A percentile compares a stretch with the other conserved stretches of the same genome.
phyloP scores from a whole-genome alignment of 1,140 invertebrate species.

The Drosophila arawakana region DNA sequence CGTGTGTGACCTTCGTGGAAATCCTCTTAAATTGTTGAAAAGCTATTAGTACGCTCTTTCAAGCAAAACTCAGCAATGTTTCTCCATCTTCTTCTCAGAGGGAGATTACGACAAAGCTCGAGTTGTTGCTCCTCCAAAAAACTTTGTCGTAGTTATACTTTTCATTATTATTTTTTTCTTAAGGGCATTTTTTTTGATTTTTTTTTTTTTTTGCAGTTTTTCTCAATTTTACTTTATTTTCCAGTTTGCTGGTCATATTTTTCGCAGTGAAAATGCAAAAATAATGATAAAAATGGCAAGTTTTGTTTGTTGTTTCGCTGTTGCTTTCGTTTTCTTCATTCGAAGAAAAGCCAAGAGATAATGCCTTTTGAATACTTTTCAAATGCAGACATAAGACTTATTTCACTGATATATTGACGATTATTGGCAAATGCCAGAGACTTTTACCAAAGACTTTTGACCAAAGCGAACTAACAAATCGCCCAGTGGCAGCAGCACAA shows the following conservation, averaged over 20 bases:
- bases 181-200: neutral
- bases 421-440: slow-evolving; percentile 68
- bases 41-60: slow-evolving; percentile 32
- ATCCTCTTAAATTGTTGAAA: slow-evolving; percentile 20
- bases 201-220: slow-evolving; percentile 9
- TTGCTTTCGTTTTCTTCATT: neutral
- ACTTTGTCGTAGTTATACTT: slow-evolving; percentile 18
- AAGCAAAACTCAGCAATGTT: slow-evolving; percentile 2
- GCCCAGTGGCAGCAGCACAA: slow-evolving; percentile 21
- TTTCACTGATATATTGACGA: slow-evolving; percentile 76
- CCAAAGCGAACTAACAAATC: slow-evolving; percentile 55
- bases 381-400: slow-evolving; percentile 56
- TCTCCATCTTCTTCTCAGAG: neutral
- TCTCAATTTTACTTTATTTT: slow-evolving; percentile 33
- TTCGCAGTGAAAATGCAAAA: slow-evolving; percentile 40
- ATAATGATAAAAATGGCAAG: slow-evolving; percentile 50
- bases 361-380: slow-evolving; percentile 53
- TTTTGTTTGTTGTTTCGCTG: slow-evolving; percentile 30
- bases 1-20: slow-evolving; percentile 15
- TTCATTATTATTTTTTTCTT: slow-evolving; percentile 6
- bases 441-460: slow-evolving; percentile 37
- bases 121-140: slow-evolving; percentile 10
- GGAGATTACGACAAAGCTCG: slow-evolving; percentile 21
- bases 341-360: slow-evolving; percentile 10
- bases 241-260: slow-evolving; percentile 32